Evolutionary conservation across 2,888 invertebrate species (phyloP), one percentile per base, ranked within the genome.

Genomic region (Stegana nigrithorax): DNA sequence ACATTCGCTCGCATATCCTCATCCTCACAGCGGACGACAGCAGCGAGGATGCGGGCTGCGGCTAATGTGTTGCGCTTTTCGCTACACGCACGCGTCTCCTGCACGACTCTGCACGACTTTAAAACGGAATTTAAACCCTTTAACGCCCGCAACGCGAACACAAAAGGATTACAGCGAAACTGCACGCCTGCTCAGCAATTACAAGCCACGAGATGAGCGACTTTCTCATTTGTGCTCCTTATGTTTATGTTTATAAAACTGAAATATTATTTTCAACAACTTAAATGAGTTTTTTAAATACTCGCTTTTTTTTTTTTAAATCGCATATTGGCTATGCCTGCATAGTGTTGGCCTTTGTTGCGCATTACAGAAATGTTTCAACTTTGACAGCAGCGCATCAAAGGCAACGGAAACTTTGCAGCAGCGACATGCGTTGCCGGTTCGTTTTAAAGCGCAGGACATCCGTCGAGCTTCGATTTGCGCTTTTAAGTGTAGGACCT

Each of bases 101-200:
- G 45, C 12, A 53, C 17, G 19, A 32, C 21, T 53, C 17, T 19
- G 53, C 53, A 26, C 47, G 27, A 58, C 59, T 29, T 62, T 56
- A 47, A 47, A 57, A 27, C 62, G 57, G 19, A 58, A 45, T 64
- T 68, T 76, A 76, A n/a, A 75, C 76, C 78, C 80, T 79, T 75
- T 72, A 57, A 60, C 50, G 59, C 68, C 60, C 67, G 36, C n/a
- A 70, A 75, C 75, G 69, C 71, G 70, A 57, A 59, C 64, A 62
- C 67, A 66, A 68, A 63, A 63, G 78, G 75, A 78, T 79, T 78
- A 75, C 10, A 62, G 23, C 45, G 10, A 59, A 62, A 75, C 68
- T 76, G 78, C 77, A 75, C 77, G 77, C 71, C 75, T 73, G 73
- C 58, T 65, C 62, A 67, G 76, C 75, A 74, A 78, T n/a, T n/a